These are phyloP conservation scores for Erythrocebus patas DNA, from an alignment of 2,113 vertebrate genomes.

Conservation along the genomic window DNA sequence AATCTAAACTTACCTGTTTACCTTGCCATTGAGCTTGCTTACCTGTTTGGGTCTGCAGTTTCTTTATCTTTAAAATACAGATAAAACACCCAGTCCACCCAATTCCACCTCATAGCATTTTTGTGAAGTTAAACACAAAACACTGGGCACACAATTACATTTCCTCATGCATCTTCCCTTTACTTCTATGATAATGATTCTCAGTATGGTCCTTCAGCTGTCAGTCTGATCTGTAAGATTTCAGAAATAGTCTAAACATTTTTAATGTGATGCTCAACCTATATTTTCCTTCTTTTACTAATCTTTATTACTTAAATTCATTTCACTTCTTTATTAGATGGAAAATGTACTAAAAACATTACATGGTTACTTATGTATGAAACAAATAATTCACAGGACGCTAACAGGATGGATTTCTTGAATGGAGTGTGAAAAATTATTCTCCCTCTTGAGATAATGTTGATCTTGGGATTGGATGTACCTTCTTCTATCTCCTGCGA, in stretches of 20 bases:
- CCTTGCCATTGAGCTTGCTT: neutral
- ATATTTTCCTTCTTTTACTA: neutral
- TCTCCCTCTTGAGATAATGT: neutral
- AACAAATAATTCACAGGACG: neutral
- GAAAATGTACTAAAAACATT: neutral
- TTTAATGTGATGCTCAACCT: neutral
- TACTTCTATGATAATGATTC: neutral
- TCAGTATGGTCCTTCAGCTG: neutral
- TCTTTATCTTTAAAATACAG: neutral
- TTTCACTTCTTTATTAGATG: conserved; percentile 11
- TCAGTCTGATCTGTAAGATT: neutral
- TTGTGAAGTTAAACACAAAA: conserved; percentile 1
- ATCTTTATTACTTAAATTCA: conserved; percentile 24
- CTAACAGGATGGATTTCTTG: neutral
- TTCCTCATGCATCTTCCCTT: conserved; percentile 22
- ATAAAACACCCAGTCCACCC: neutral
- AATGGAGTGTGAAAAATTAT: neutral
- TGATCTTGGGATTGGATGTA: neutral
- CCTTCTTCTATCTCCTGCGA: neutral
- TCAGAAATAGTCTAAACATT: neutral
- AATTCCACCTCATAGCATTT: neutral
- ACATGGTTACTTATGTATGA: neutral
- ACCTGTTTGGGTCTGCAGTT: neutral
- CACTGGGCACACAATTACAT: neutral
- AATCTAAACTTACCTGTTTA: neutral